Evolutionary conservation across 2,888 invertebrate species (phyloP).

Genomic region (Elgonia sp.): DNA sequence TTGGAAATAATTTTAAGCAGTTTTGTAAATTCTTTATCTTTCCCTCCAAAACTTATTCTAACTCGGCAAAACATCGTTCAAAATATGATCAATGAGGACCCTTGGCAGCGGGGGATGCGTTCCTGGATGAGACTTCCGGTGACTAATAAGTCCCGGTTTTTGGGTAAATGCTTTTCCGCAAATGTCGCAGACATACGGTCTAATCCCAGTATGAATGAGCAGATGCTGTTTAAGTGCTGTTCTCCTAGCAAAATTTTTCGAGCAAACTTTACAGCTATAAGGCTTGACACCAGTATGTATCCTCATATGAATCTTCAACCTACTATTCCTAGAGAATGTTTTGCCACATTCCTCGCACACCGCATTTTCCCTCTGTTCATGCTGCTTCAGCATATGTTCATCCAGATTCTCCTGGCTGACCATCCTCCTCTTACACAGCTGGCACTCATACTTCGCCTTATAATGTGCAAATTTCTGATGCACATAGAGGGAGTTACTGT

Average conservation of each 20-base stretch:
- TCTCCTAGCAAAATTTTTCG: constrained; percentile 83
- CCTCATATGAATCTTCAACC: constrained; percentile 85
- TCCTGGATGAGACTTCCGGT: constrained; percentile 85
- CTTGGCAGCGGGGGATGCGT: constrained; percentile 85
- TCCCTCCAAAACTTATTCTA: constrained; percentile 56
- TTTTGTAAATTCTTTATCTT: too few species aligned
- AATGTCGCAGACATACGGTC: constrained; percentile 85
- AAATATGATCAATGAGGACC: constrained; percentile 85
- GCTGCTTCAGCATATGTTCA: constrained; percentile 85
- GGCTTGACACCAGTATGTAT: constrained; percentile 85
- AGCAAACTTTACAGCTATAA: constrained; percentile 84
- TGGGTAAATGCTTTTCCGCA: constrained; percentile 86
- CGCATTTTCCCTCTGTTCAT: constrained; percentile 84
- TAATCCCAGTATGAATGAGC: constrained; percentile 84
- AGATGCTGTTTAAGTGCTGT: constrained; percentile 85
- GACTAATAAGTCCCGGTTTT: constrained; percentile 85
- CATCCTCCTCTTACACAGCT: constrained; percentile 85
- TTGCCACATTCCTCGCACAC: constrained; percentile 86
- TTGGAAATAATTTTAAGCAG: too few species aligned
- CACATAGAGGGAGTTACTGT: constrained; percentile 83
- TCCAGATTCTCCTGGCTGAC: constrained; percentile 87
- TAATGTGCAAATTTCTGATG: constrained; percentile 85
- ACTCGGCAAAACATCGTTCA: constrained; percentile 83
- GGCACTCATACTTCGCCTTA: constrained; percentile 85
- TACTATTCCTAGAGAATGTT: constrained; percentile 84